Percentiles rank a stretch among this genome's conserved stretches.
phyloP scores from a whole-genome alignment of 2,797 vertebrate genomes.

The Spea hammondii region DNA sequence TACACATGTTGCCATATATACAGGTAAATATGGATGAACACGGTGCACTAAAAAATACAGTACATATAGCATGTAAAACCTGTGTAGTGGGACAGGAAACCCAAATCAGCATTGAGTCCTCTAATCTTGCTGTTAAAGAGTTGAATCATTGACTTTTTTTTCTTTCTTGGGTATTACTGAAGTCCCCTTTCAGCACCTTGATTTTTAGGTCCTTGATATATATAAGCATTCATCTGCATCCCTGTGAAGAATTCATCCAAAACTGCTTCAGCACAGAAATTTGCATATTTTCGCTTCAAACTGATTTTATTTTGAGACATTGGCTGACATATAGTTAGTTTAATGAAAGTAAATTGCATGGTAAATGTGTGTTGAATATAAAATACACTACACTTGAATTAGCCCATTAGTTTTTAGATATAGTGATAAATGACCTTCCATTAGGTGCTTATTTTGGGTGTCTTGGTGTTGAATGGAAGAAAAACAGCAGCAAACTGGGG shows the following conservation, averaged over 20 bases:
- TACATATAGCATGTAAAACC: too few relatives aligned
- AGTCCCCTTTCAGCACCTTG: background rate
- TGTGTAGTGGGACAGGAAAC: too few relatives aligned
- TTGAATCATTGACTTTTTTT: too few relatives aligned
- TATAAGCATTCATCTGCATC: constrained; percentile 23
- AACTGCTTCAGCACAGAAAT: background rate
- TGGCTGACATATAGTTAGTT: constrained; percentile 1
- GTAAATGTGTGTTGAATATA: constrained; percentile 10
- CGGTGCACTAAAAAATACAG: too few relatives aligned
- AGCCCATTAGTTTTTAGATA: constrained; percentile 14
- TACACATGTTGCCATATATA: too few relatives aligned
- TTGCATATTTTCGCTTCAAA: background rate
- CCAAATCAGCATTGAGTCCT: too few relatives aligned
- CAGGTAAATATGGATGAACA: too few relatives aligned
- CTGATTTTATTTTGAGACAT: background rate
- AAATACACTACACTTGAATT: background rate
- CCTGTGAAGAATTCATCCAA: background rate
- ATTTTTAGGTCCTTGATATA: background rate
- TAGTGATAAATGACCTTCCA: constrained; percentile 13
- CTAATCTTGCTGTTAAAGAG: too few relatives aligned
- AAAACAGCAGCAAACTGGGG: background rate
- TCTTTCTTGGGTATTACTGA: too few relatives aligned
- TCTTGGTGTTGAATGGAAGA: background rate
- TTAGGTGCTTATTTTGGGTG: background rate
- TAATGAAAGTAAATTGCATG: constrained; percentile 13